These are phyloP conservation scores for Tringa solitaria DNA, from an alignment of 2,113 vertebrate species.

Conservation along the genomic window DNA sequence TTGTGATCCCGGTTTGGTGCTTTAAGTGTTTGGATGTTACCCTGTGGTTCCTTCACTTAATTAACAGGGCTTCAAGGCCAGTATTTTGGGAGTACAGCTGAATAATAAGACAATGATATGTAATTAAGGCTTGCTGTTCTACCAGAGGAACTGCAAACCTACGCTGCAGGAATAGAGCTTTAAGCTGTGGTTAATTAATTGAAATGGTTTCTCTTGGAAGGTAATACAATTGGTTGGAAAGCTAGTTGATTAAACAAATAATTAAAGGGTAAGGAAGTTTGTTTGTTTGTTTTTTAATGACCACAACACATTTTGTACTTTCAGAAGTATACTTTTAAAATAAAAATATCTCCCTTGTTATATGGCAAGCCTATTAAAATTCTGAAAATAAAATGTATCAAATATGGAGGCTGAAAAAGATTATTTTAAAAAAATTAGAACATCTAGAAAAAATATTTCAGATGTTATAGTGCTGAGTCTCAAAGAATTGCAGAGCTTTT, in stretches of 20 bases:
- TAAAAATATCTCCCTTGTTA: background rate
- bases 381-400: background rate
- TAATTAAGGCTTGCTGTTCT: slow-evolving; percentile 34
- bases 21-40: background rate
- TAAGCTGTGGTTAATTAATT: background rate
- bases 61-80: background rate
- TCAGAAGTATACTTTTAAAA: background rate
- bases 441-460: background rate
- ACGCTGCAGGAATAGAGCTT: background rate
- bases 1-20: background rate
- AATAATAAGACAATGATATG: background rate
- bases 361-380: background rate
- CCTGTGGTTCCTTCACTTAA: background rate
- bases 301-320: background rate
- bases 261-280: background rate
- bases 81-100: background rate
- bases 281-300: background rate
- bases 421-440: background rate
- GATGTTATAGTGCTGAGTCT: background rate
- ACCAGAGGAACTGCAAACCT: background rate
- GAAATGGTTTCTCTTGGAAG: background rate
- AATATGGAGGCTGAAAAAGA: background rate
- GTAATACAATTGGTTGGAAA: background rate
- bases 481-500: background rate
- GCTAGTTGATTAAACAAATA: background rate